Conservation (phyloP, 2,888 invertebrate species). For the Yponomeuta evonymella region DNA sequence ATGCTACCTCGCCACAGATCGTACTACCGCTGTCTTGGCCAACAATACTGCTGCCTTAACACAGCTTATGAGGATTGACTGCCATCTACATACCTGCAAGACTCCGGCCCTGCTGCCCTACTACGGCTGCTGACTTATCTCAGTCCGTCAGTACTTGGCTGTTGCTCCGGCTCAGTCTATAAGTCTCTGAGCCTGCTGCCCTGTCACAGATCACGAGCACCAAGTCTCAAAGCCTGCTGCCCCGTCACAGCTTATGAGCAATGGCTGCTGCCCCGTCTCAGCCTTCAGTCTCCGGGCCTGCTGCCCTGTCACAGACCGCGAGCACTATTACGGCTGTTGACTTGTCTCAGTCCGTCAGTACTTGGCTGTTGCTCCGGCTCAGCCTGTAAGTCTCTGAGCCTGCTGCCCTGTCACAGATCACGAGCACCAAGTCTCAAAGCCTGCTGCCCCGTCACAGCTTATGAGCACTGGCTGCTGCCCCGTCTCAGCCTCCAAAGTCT, state of each 20-base stretch:
- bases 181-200: not conserved
- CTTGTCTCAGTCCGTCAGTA: not conserved
- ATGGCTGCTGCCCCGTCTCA: constrained; percentile 10
- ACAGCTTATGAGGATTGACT: not conserved
- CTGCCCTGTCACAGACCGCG: constrained; percentile 1
- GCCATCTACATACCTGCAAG: not conserved
- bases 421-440: not conserved
- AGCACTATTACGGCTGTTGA: not conserved
- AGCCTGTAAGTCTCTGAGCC: not conserved
- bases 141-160: constrained; percentile 5
- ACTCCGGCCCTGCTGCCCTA: constrained; percentile 18
- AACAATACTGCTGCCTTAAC: not conserved
- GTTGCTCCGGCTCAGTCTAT: constrained; percentile 1
- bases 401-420: not conserved
- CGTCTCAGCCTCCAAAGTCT: not conserved
- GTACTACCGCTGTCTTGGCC: not conserved
- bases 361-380: not conserved
- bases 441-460: not conserved
- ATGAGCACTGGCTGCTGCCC: not conserved
- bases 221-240: not conserved
- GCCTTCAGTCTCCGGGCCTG: constrained; percentile 7
- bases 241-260: not conserved
- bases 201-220: not conserved
- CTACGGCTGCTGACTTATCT: constrained; percentile 4
- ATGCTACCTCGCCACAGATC: not conserved